Percentiles rank a stretch among this genome's conserved stretches.
Conservation (phyloP, 2,888 invertebrate genomes). For the Heliconius sara region DNA sequence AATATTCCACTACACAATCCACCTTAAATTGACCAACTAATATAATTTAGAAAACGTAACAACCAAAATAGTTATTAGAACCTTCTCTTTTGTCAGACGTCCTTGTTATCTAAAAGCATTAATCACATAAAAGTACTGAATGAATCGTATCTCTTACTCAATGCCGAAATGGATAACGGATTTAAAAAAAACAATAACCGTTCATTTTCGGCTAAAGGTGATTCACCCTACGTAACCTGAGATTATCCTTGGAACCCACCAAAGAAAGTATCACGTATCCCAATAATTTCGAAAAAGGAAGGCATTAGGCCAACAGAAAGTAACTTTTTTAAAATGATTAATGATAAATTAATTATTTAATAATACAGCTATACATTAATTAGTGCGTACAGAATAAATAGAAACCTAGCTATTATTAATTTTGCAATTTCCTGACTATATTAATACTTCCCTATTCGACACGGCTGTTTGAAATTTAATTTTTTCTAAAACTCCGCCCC, state of each 20-base stretch:
- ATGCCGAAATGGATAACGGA: conserved; percentile 46
- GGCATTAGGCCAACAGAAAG: conserved; percentile 42
- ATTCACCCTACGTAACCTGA: conserved; percentile 44
- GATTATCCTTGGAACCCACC: conserved; percentile 32
- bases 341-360: conserved; percentile 3
- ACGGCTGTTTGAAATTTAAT: background rate
- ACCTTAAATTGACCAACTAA: conserved; percentile 41
- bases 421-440: conserved; percentile 18
- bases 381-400: conserved; percentile 17
- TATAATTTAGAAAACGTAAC: conserved; percentile 56
- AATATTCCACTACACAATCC: background rate
- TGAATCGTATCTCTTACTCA: conserved; percentile 35
- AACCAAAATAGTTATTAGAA: conserved; percentile 67
- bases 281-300: conserved; percentile 37
- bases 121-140: conserved; percentile 52
- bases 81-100: conserved; percentile 64
- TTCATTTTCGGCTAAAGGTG: conserved; percentile 45
- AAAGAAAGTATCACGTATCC: conserved; percentile 34
- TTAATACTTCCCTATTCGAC: conserved; percentile 23
- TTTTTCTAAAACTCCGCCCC: conserved; percentile 12
- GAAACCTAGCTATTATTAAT: conserved; percentile 19
- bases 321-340: background rate
- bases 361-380: conserved; percentile 4
- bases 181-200: conserved; percentile 42
- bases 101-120: conserved; percentile 57